Base-by-base conservation (phyloP, 2,113 vertebrate genomes). In the Ochotona princeps region DNA sequence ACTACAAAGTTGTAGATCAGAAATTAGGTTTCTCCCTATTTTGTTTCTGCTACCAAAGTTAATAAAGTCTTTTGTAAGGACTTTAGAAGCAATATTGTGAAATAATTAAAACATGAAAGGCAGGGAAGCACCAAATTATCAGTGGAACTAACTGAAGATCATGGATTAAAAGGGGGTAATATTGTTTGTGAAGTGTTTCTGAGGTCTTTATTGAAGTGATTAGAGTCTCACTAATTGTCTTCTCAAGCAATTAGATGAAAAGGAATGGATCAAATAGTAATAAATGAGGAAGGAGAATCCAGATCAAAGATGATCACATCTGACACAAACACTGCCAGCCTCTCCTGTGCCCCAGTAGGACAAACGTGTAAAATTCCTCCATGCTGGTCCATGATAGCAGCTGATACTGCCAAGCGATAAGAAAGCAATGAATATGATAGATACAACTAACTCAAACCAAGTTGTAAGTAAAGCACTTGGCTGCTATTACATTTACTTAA, bases 81-180 rank as follows among this genome's bases (percentile, higher is more conserved):
- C 28, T 67, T 93, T 35, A 83, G 73, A 83, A 70, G n/a, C n/a
- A 92, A 85, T 90, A 90, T 26, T 66, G 26, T 90, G 93, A 96
- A 92, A 38, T 67, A 89, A 94, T 95, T 91, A 94, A 91, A 87
- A 84, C 28, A 84, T 57, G 30, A 94, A 95, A 84, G 73, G 14
- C 30, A 80, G 83, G 82, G 65, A 90, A 86, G 2, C 38, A 81
- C 44, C n/a, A 82, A 73, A 86, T 57, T 83, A 94, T 83, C 75
- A 81, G 74, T 85, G 51, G 35, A 83, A 79, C 30, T 66, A 73
- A 49, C 11, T 51, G 54, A 78, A 90, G 80, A 44, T 79, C 14
- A 30, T 90, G 35, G 57, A 66, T 93, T 14, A 89, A 96, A 83
- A 66, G 51, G 54, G 87, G 80, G 75, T 88, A 88, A 75, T 63